Base-by-base conservation (phyloP, 2,113 vertebrate genomes). In the Manacus vitellinus region DNA sequence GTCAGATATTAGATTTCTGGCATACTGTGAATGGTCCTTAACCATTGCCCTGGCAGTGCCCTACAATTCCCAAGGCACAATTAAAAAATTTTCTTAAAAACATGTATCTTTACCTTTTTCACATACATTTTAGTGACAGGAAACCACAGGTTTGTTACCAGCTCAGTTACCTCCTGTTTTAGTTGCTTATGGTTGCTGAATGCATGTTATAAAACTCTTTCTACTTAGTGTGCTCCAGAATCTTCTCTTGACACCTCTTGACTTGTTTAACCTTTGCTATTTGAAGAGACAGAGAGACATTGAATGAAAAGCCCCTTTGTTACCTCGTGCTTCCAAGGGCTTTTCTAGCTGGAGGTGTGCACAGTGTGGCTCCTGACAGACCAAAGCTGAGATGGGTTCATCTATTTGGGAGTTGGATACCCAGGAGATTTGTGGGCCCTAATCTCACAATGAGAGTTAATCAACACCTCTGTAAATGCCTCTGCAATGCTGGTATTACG, bases 321-420 rank as follows among this genome's bases (percentile, higher is more conserved):
- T 14, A 58, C 17, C 19, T 19, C 3, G 14, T 3, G 6, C 8
- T 88, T 30, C 27, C 24, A 37, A 14, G 35, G 28, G 13, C 11
- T 59, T 71, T 81, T 43, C 49, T 58, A n/a, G 25, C 43, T 62
- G 15, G 17, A 87, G 58, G 10, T 49, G n/a, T 18, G 14, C 24
- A 23, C 21, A 39, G 18, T 1, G 7, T 30, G 37, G 31, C 12
- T 86, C 25, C 54, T 39, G 35, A 10, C 33, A 71, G 61, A 22
- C 14, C 44, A 23, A 73, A 77, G 33, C 4, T 52, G 37, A 4
- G 4, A 18, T 11, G 12, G 19, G 5, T 65, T 52, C 18, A 46
- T n/a, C 52, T 12, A 11, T 16, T 11, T 19, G 6, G 12, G 49
- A 68, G 12, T 19, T 0, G 0, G 15, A 68, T 13, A 55, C 12